A percentile compares a stretch with the other conserved stretches of the same genome.
Conservation (phyloP, 2,888 invertebrate species). For the Cremastinae sp. region DNA sequence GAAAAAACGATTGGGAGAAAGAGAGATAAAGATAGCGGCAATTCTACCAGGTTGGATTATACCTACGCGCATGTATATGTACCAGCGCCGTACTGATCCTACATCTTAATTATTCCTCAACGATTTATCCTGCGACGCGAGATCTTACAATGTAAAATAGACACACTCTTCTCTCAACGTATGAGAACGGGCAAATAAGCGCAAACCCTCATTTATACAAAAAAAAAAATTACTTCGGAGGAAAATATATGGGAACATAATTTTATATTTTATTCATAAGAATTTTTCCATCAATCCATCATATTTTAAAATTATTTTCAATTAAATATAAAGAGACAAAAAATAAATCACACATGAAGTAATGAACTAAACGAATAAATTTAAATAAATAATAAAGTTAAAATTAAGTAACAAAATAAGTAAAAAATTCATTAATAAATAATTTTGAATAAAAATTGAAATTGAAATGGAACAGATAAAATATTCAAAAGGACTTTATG, state of each 20-base stretch:
- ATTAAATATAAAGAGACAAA: conserved; percentile 13
- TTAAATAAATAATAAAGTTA: too few species aligned
- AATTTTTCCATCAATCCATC: too few species aligned
- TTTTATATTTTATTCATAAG: too few species aligned
- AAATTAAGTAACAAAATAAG: too few species aligned
- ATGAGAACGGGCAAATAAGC: not conserved
- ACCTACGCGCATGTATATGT: conserved; percentile 23
- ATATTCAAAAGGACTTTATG: too few species aligned
- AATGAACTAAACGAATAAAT: too few species aligned
- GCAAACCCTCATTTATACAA: not conserved
- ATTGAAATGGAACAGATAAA: too few species aligned
- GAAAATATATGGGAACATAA: too few species aligned
- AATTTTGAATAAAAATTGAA: too few species aligned
- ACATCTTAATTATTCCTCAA: conserved; percentile 59
- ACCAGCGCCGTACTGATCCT: conserved; percentile 43
- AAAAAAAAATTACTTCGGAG: not conserved
- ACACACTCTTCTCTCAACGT: conserved; percentile 10
- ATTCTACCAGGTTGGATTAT: conserved; percentile 49
- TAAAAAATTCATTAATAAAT: too few species aligned
- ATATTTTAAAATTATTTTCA: conserved; percentile 49
- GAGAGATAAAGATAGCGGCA: conserved; percentile 27
- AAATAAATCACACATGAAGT: too few species aligned
- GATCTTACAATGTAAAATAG: conserved; percentile 57
- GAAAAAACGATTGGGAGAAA: conserved; percentile 27
- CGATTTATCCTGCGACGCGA: conserved; percentile 58